These are phyloP conservation scores for Adelosebastes latens DNA, from an alignment of 2,797 vertebrate genomes.

Conservation along the genomic window DNA sequence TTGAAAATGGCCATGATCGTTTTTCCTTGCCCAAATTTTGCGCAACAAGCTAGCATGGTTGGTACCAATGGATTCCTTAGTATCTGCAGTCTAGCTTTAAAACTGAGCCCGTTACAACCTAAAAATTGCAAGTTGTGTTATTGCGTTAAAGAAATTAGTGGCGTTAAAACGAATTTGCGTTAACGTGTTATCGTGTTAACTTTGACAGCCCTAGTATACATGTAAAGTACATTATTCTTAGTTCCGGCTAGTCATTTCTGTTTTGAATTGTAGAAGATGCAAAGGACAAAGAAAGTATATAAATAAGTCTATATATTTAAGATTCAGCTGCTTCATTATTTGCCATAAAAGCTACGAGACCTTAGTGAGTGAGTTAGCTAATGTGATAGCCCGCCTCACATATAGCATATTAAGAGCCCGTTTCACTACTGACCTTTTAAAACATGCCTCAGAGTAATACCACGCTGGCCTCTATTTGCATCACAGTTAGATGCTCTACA, in stretches of 20 bases:
- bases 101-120: no score
- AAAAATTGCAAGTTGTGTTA: no score
- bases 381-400: not conserved
- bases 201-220: not conserved
- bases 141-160: no score
- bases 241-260: not conserved
- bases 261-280: not conserved
- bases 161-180: no score
- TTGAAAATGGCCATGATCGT: no score
- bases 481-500: constrained; percentile 18
- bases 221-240: not conserved
- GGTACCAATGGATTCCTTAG: no score
- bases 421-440: constrained; percentile 49
- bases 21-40: no score
- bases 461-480: constrained; percentile 45
- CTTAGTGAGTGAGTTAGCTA: not conserved
- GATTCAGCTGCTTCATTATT: not conserved
- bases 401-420: not conserved
- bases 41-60: no score
- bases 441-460: constrained; percentile 42
- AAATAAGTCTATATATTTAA: not conserved
- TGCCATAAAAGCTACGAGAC: not conserved
- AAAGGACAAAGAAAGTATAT: not conserved
- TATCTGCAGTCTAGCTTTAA: no score
- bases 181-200: no score